Evolutionary conservation across 2,888 invertebrate species (phyloP).

Genomic region (Tubulanus polymorphus): DNA sequence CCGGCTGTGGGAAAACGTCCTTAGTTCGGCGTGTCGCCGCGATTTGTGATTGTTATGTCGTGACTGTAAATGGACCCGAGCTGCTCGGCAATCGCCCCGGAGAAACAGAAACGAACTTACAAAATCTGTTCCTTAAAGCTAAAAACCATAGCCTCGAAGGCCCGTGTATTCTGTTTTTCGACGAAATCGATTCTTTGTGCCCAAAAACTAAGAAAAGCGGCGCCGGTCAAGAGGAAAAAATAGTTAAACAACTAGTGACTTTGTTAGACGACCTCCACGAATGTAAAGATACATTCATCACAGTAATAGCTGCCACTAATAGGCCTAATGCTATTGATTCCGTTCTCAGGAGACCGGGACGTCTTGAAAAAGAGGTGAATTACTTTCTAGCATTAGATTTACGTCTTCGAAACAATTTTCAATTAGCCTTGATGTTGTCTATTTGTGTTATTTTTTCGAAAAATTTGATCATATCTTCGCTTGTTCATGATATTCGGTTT

Average conservation of each 20-base stretch:
- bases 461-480: neutral
- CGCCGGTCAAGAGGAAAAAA: slow-evolving; percentile 47
- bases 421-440: neutral
- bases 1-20: slow-evolving; percentile 57
- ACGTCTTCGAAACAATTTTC: neutral
- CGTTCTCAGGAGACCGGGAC: slow-evolving; percentile 57
- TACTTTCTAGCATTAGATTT: neutral
- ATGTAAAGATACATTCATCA: slow-evolving; percentile 47
- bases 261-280: slow-evolving; percentile 56
- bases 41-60: slow-evolving; percentile 55
- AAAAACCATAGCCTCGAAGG: slow-evolving; percentile 48
- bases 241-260: slow-evolving; percentile 55
- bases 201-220: slow-evolving; percentile 23
- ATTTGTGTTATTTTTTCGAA: neutral
- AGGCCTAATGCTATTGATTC: slow-evolving; percentile 56
- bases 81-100: slow-evolving; percentile 58
- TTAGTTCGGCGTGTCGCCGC: slow-evolving; percentile 63
- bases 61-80: slow-evolving; percentile 55
- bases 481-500: neutral
- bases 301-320: slow-evolving; percentile 60
- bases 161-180: slow-evolving; percentile 53
- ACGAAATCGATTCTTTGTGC: slow-evolving; percentile 50
- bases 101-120: slow-evolving; percentile 57
- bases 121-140: slow-evolving; percentile 56
- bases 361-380: slow-evolving; percentile 60